A percentile compares a stretch with the other conserved stretches of the same genome.
Evolutionary conservation across 1,140 invertebrate species (phyloP).

Genomic region (Pseudomyrmex pallidus): DNA sequence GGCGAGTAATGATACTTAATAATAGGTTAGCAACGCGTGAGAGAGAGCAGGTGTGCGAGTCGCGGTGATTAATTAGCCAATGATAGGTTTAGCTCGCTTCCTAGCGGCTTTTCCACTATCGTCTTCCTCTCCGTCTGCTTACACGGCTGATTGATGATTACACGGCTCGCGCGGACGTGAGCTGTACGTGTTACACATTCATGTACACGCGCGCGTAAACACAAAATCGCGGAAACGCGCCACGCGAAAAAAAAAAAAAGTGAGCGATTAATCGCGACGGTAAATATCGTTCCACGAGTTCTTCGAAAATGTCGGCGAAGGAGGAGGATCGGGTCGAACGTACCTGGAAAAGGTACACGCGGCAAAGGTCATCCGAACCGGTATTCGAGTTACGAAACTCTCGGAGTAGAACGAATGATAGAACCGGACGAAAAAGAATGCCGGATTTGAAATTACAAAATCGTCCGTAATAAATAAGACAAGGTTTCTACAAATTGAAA

Average conservation of each 20-base stretch:
- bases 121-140: slow-evolving; percentile 17
- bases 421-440: slow-evolving; percentile 10
- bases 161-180: slow-evolving; percentile 23
- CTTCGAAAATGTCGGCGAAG: background rate
- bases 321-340: slow-evolving; percentile 12
- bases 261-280: slow-evolving; percentile 12
- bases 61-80: slow-evolving; percentile 76
- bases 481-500: background rate
- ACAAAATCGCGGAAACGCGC: slow-evolving; percentile 15
- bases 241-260: background rate
- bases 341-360: slow-evolving; percentile 1
- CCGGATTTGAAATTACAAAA: background rate
- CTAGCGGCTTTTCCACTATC: slow-evolving; percentile 16
- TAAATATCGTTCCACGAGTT: slow-evolving; percentile 54
- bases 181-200: background rate
- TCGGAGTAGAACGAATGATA: background rate
- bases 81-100: slow-evolving; percentile 65
- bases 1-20: slow-evolving; percentile 74
- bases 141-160: slow-evolving; percentile 36
- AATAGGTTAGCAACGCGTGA: slow-evolving; percentile 67
- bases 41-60: slow-evolving; percentile 71
- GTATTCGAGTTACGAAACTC: slow-evolving; percentile 48
- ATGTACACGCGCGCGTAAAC: background rate
- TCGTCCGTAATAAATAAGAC: slow-evolving; percentile 9
- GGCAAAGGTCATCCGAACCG: slow-evolving; percentile 19